Conservation (phyloP, 1,140 invertebrate species). For the Watersipora subatra region DNA sequence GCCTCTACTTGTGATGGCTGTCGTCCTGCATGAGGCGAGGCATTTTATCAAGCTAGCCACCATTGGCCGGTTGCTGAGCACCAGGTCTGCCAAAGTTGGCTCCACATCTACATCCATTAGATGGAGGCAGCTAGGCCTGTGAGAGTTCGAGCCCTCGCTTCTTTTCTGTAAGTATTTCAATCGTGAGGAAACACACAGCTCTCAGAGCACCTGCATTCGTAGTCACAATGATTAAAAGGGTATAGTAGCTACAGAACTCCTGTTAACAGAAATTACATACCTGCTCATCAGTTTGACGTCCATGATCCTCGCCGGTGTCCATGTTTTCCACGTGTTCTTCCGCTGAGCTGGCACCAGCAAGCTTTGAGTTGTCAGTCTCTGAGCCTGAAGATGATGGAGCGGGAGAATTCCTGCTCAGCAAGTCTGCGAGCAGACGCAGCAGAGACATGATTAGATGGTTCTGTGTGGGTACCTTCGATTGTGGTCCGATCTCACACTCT, state of each 20-base stretch:
- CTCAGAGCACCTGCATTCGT: no score
- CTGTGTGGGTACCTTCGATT: no score
- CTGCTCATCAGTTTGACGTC: neutral
- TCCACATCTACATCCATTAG: neutral
- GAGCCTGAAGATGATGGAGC: neutral
- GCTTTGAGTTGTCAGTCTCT: neutral
- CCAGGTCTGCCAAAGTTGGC: conserved; percentile 27
- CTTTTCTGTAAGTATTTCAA: no score
- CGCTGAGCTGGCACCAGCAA: neutral
- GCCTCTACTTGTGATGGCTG: conserved; percentile 29
- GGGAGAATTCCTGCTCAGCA: neutral
- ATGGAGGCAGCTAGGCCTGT: neutral
- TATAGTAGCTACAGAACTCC: no score
- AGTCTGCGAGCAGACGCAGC: neutral
- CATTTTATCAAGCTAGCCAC: conserved; percentile 62
- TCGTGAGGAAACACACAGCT: no score
- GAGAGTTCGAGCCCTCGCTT: no score
- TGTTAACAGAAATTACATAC: neutral
- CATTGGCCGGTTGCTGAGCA: conserved; percentile 44
- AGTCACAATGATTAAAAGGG: no score
- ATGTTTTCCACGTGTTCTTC: neutral
- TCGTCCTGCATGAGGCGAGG: conserved; percentile 50
- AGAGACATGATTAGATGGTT: neutral
- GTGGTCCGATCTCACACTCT: no score
- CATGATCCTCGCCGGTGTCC: neutral